Evolutionary conservation across 2,113 vertebrate species (phyloP).

Genomic region (Perca schrenkii): DNA sequence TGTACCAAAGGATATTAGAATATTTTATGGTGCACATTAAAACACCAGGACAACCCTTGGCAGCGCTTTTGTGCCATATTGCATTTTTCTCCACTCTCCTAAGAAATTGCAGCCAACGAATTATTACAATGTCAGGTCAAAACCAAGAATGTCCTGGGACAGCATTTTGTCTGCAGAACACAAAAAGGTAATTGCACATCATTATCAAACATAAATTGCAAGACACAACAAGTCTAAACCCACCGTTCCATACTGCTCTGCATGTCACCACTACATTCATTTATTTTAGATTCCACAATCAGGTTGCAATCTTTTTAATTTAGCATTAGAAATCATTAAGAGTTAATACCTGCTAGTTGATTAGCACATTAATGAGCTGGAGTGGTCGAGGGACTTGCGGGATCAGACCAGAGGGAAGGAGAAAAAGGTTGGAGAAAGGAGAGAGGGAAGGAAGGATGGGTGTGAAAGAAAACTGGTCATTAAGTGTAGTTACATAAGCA

Average conservation of each 20-base stretch:
- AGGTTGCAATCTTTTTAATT: constrained; percentile 31
- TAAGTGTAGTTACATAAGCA: not conserved
- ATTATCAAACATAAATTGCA: not conserved
- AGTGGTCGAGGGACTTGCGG: constrained; percentile 16
- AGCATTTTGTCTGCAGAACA: not conserved
- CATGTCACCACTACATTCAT: constrained; percentile 29
- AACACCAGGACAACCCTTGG: not conserved
- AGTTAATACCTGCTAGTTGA: constrained; percentile 52
- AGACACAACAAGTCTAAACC: not conserved
- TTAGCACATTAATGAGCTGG: constrained; percentile 52
- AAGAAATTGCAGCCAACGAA: not conserved
- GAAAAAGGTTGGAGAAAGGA: not conserved
- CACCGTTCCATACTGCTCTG: not conserved
- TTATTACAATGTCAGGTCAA: not conserved
- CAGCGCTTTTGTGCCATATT: not conserved
- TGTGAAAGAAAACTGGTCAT: not conserved
- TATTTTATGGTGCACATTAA: constrained; percentile 22
- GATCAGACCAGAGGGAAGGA: constrained; percentile 1
- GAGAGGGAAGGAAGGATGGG: constrained; percentile 1
- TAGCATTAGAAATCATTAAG: constrained; percentile 24
- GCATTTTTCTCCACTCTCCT: not conserved
- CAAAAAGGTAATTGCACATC: not conserved
- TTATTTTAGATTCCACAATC: constrained; percentile 19
- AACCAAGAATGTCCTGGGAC: not conserved
- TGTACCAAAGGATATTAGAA: constrained; percentile 15